Evolutionary conservation across 2,113 vertebrate genomes (phyloP).

Genomic region (Ellobius talpinus): DNA sequence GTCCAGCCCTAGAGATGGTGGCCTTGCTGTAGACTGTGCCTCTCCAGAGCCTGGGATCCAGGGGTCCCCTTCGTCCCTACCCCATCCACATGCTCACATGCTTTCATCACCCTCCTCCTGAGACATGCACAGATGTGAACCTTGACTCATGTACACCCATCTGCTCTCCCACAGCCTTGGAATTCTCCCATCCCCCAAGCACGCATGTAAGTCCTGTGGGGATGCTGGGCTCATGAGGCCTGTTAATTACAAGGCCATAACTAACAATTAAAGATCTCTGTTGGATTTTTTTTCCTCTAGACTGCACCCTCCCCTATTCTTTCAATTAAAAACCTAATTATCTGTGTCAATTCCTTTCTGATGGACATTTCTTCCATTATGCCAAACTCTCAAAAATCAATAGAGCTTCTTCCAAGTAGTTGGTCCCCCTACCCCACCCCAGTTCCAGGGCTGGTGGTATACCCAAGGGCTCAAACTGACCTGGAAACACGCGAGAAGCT

Average conservation of each 20-base stretch:
- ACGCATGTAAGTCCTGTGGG: slow-evolving; percentile 34
- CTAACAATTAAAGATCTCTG: slow-evolving; percentile 82
- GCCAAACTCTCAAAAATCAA: slow-evolving; percentile 85
- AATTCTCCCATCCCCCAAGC: not conserved
- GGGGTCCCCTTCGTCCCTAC: not conserved
- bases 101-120: not conserved
- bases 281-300: slow-evolving; percentile 65
- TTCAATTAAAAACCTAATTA: slow-evolving; percentile 94
- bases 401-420: slow-evolving; percentile 41
- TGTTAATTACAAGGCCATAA: slow-evolving; percentile 82
- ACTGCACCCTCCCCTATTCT: slow-evolving; percentile 82
- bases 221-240: slow-evolving; percentile 4
- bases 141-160: not conserved
- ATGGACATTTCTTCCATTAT: slow-evolving; percentile 91
- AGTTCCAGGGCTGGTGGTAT: not conserved
- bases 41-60: not conserved
- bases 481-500: not conserved
- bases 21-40: not conserved
- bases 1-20: too few relatives aligned
- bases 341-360: slow-evolving; percentile 91
- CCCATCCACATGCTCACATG: not conserved
- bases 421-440: not conserved
- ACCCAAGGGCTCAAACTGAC: not conserved
- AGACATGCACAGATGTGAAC: not conserved
- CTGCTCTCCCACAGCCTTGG: not conserved